Conservation (phyloP, 2,888 invertebrate species). For the Rhopalosiphum nymphaeae region DNA sequence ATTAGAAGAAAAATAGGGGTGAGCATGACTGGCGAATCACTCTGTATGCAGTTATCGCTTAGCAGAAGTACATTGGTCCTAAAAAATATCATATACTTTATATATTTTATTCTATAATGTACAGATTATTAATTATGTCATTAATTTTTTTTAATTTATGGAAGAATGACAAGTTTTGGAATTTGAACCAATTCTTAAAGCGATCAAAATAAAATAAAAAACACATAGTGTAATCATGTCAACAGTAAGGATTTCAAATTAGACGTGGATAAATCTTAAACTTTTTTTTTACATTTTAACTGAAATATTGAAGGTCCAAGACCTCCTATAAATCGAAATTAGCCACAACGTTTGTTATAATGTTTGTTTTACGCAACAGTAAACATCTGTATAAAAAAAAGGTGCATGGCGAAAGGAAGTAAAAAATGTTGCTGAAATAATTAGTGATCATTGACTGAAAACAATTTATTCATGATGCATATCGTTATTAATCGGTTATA, state of each 20-base stretch:
- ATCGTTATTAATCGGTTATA: slow-evolving; percentile 44
- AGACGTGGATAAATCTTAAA: not conserved
- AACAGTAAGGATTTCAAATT: not conserved
- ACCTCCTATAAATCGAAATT: slow-evolving; percentile 40
- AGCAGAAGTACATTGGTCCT: not conserved
- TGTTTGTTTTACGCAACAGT: slow-evolving; percentile 62
- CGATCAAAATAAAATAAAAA: not conserved
- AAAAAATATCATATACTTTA: not conserved
- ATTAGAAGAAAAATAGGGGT: too few species aligned
- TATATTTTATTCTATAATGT: not conserved
- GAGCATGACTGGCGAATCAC: too few species aligned
- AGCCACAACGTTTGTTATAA: slow-evolving; percentile 29
- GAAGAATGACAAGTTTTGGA: not conserved
- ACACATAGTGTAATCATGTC: not conserved
- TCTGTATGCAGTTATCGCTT: not conserved
- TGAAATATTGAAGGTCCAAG: slow-evolving; percentile 48
- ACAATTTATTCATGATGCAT: slow-evolving; percentile 34
- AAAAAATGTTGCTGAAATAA: slow-evolving; percentile 37
- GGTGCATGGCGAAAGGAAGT: slow-evolving; percentile 7
- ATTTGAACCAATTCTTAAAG: not conserved
- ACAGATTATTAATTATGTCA: not conserved
- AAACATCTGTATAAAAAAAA: slow-evolving; percentile 21
- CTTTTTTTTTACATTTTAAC: not conserved
- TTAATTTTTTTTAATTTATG: not conserved
- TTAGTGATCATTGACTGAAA: slow-evolving; percentile 53